A percentile compares a stretch with the other conserved stretches of the same genome.
Evolutionary conservation across 2,113 vertebrate genomes (phyloP).

Genomic region (Psophia crepitans): DNA sequence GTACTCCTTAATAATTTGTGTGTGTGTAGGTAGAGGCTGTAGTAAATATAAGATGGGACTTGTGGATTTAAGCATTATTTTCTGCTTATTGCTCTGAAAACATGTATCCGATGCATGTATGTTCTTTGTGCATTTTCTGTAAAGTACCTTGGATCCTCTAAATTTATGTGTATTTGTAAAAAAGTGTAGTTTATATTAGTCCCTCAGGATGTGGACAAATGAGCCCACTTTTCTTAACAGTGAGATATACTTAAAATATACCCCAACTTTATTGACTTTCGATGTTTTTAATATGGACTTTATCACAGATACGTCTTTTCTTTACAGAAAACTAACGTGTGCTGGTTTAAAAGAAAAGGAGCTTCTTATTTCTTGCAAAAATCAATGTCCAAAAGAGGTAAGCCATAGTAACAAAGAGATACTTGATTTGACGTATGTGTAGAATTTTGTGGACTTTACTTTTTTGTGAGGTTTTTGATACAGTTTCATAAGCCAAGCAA

Average conservation of each 20-base stretch:
- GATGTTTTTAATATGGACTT: background rate
- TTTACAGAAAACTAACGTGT: slow-evolving; percentile 80
- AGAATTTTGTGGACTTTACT: background rate
- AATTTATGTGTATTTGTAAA: background rate
- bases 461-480: background rate
- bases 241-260: background rate
- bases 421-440: background rate
- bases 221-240: background rate
- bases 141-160: background rate
- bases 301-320: background rate
- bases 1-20: background rate
- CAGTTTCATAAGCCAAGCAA: background rate
- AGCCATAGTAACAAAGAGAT: background rate
- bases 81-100: background rate
- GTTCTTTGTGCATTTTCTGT: background rate
- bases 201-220: background rate
- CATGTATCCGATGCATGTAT: background rate
- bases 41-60: background rate
- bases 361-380: slow-evolving; percentile 85
- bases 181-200: background rate
- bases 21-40: background rate
- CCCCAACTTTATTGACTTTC: background rate
- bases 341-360: slow-evolving; percentile 78
- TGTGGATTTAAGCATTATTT: background rate
- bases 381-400: slow-evolving; percentile 97